These are phyloP conservation scores for Cephonodes hylas DNA, from an alignment of 2,888 invertebrate species.

Conservation along the genomic window DNA sequence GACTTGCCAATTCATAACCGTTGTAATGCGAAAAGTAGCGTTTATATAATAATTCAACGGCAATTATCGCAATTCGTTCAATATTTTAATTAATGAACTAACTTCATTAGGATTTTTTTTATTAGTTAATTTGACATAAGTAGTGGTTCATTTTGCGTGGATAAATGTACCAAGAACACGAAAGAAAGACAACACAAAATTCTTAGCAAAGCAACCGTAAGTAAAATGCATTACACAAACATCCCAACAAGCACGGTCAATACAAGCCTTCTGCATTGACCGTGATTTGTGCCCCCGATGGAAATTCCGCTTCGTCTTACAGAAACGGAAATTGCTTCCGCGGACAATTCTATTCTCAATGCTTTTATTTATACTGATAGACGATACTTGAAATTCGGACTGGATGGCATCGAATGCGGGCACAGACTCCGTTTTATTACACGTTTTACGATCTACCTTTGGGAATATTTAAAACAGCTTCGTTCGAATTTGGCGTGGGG, in stretches of 20 bases:
- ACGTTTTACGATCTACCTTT: constrained; percentile 6
- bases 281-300: constrained; percentile 27
- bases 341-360: constrained; percentile 47
- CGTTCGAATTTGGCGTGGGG: constrained; percentile 15
- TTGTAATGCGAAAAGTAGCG: too few species aligned
- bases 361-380: constrained; percentile 33
- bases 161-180: too few species aligned
- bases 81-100: too few species aligned
- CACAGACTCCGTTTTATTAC: constrained; percentile 11
- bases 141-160: too few species aligned
- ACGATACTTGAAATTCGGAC: constrained; percentile 14
- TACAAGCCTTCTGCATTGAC: background rate
- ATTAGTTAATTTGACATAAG: too few species aligned
- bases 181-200: background rate
- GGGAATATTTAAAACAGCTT: constrained; percentile 21
- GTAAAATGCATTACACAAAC: background rate
- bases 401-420: constrained; percentile 14
- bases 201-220: background rate
- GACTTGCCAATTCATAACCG: too few species aligned
- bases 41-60: too few species aligned
- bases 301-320: constrained; percentile 48
- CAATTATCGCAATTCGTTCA: too few species aligned
- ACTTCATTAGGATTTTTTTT: too few species aligned
- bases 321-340: constrained; percentile 54
- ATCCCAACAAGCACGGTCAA: background rate